Base-by-base conservation (phyloP, 37 sponge, comb jelly and placozoan genomes). In the Hexactinellida sp. region DNA sequence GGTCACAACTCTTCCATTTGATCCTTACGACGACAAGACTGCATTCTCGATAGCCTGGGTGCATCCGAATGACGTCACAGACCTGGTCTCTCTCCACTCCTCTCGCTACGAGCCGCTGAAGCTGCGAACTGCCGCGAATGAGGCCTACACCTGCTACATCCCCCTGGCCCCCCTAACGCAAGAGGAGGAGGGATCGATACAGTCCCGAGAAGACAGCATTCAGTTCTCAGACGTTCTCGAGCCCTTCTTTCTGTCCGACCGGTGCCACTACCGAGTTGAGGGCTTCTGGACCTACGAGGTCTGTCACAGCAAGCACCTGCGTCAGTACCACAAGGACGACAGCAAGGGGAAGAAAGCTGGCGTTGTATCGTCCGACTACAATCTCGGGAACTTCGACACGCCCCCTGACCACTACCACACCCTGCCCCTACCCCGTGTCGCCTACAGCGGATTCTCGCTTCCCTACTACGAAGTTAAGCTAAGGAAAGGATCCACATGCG, bases 231-330 rank as follows among this genome's bases (percentile, higher is more conserved):
- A 63, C 5, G 34, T 63, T 21, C 76, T 63, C 76, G 32, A 63
- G 30, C 76, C 76, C 30, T 63, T 63, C 30, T 63, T 63, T 23
- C 34, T 25, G 30, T 32, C 76, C 3, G 76, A 63, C 19, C 25
- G 76, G 34, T 63, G 76, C 34, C 76, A 63, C 30, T 63, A 63
- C 30, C 21, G 76, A 63, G 37, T 89, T 32, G 89, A 92, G 63
- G 89, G 88, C 10, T 93, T 91, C 82, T 93, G 93, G 93, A 83
- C 85, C 0, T 93, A 93, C 55, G 93, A 93, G 39, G 54, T 93
- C 19, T 93, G 93, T 38, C 87, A 89, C 54, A 84, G 90, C 9
- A 32, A 85, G 36, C 82, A 86, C 7, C 24, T 93, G 52, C 87
- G 90, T 37, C 93, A 93, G 54, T 91, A 84, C 37, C 93, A 93